A percentile compares a stretch with the other conserved stretches of the same genome.
Evolutionary conservation across 1,140 invertebrate species (phyloP).

Genomic region (Mylabris phalerata): DNA sequence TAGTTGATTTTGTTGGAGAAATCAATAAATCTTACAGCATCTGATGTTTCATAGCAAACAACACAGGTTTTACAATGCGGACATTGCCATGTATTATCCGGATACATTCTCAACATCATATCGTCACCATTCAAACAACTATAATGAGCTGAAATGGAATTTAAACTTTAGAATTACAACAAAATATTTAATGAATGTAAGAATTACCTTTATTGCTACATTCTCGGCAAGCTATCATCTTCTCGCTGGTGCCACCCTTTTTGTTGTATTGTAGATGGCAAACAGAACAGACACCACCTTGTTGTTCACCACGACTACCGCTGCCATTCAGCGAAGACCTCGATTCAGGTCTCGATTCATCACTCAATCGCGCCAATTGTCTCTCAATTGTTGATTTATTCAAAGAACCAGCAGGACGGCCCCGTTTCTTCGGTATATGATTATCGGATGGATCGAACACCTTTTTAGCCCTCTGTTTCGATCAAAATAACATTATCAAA

Average conservation of each 20-base stretch:
- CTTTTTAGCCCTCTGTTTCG: slow-evolving; percentile 53
- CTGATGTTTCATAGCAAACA: slow-evolving; percentile 61
- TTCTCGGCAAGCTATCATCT: slow-evolving; percentile 67
- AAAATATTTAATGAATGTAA: too few relatives aligned
- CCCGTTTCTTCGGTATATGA: slow-evolving; percentile 59
- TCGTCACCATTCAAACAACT: slow-evolving; percentile 58
- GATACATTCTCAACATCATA: slow-evolving; percentile 55
- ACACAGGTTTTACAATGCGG: slow-evolving; percentile 65
- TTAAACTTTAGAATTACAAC: too few relatives aligned
- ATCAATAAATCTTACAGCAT: slow-evolving; percentile 48
- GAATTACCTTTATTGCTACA: slow-evolving; percentile 59
- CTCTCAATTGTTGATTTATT: slow-evolving; percentile 53
- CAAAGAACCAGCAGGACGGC: slow-evolving; percentile 52
- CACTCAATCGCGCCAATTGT: slow-evolving; percentile 26
- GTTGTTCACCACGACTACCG: slow-evolving; percentile 22
- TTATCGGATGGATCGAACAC: slow-evolving; percentile 75
- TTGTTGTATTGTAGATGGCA: slow-evolving; percentile 48
- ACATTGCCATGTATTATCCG: slow-evolving; percentile 64
- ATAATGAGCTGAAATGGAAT: slow-evolving; percentile 47
- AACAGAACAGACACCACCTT: slow-evolving; percentile 52
- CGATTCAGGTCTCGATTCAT: slow-evolving; percentile 38
- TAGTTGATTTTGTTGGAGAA: too few relatives aligned
- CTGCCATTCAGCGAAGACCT: slow-evolving; percentile 40
- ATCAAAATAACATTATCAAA: slow-evolving; percentile 2
- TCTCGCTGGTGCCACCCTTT: slow-evolving; percentile 52